Conservation (phyloP, 2,113 vertebrate genomes). For the Ibidorhyncha struthersii region DNA sequence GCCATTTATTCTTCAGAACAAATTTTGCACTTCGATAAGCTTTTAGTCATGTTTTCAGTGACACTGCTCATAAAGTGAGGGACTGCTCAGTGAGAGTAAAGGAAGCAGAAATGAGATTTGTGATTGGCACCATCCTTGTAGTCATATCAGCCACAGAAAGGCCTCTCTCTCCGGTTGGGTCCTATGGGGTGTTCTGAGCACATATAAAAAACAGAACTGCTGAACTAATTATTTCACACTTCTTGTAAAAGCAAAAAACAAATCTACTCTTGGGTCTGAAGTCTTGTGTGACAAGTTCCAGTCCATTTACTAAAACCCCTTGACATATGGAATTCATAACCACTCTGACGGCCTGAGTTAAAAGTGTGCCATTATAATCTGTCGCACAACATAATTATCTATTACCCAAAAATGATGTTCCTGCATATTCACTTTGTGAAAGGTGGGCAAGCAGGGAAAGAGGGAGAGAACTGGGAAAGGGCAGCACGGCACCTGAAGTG, state of each 20-base stretch:
- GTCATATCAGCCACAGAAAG: neutral
- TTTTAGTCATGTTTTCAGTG: conserved; percentile 2
- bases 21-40: neutral
- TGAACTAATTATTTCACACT: conserved; percentile 10
- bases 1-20: neutral
- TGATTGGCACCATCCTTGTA: neutral
- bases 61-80: neutral
- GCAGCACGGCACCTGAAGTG: neutral
- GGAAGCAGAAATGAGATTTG: neutral
- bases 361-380: neutral
- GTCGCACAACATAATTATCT: neutral
- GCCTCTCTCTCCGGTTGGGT: neutral
- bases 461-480: neutral
- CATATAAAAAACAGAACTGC: neutral
- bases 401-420: neutral
- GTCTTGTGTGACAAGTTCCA: conserved; percentile 33
- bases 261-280: neutral
- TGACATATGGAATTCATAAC: neutral
- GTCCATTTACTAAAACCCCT: conserved; percentile 17
- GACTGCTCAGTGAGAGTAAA: neutral
- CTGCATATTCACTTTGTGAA: neutral
- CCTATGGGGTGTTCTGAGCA: neutral
- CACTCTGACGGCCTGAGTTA: neutral
- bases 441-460: neutral
- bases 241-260: neutral